These are phyloP conservation scores for Macropodus opercularis DNA, from an alignment of 2,797 vertebrate genomes.

Conservation along the genomic window DNA sequence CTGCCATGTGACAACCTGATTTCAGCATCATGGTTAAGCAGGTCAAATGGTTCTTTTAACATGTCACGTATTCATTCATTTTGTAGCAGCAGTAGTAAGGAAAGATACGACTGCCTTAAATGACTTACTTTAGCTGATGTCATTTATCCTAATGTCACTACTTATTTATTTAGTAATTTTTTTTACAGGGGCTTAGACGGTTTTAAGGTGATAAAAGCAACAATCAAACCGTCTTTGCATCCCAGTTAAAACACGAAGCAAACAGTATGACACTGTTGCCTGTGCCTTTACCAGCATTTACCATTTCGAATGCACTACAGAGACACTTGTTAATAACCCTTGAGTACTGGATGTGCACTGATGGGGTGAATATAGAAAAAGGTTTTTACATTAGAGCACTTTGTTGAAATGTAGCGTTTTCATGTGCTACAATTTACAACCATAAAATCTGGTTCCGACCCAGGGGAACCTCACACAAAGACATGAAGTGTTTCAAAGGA, in stretches of 20 bases:
- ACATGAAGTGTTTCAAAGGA: too few species aligned
- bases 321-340: slow-evolving; percentile 16
- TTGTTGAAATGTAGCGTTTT: slow-evolving; percentile 18
- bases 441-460: too few species aligned
- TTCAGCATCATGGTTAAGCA: slow-evolving; percentile 26
- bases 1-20: slow-evolving; percentile 43
- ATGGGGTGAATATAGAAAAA: slow-evolving; percentile 20
- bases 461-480: too few species aligned
- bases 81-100: background rate
- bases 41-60: slow-evolving; percentile 18
- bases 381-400: slow-evolving; percentile 14
- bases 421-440: too few species aligned
- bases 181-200: background rate
- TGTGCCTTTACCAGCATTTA: slow-evolving; percentile 5
- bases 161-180: too few species aligned
- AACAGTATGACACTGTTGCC: background rate
- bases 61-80: slow-evolving; percentile 13
- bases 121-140: background rate
- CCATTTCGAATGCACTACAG: background rate
- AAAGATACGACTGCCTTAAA: too few species aligned
- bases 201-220: slow-evolving; percentile 3
- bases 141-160: too few species aligned
- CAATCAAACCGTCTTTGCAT: background rate
- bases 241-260: background rate
- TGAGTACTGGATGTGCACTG: slow-evolving; percentile 1